These are phyloP conservation scores for Todiramphus saurophagus DNA, from an alignment of 2,113 vertebrate species.

Conservation along the genomic window DNA sequence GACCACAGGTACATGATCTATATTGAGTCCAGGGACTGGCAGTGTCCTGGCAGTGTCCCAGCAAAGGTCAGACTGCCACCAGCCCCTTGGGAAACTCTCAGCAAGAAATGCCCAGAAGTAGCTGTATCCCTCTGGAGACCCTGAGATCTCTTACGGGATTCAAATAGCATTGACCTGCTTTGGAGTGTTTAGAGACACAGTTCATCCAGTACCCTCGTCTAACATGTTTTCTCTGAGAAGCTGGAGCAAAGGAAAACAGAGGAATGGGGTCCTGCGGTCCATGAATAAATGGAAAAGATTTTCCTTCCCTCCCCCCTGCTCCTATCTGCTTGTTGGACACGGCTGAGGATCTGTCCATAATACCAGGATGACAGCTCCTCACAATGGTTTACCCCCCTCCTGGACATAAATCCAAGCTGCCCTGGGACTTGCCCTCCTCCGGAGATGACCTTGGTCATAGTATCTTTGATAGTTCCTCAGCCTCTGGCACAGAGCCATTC, in stretches of 20 bases:
- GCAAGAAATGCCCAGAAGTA: background rate
- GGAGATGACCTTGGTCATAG: background rate
- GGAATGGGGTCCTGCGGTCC: background rate
- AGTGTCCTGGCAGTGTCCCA: background rate
- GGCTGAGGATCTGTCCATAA: background rate
- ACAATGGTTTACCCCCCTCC: background rate
- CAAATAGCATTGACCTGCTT: background rate
- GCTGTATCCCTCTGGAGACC: background rate
- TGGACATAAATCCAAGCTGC: constrained; percentile 17
- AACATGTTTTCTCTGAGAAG: background rate
- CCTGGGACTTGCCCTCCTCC: background rate
- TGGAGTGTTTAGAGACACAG: background rate
- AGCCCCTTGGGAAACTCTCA: background rate
- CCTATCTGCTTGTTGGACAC: background rate
- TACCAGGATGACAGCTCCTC: background rate
- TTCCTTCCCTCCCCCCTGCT: background rate
- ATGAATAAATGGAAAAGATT: background rate
- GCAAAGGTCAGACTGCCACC: background rate
- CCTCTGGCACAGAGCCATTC: background rate
- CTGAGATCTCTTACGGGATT: background rate
- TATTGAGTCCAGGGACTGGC: background rate
- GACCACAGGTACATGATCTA: background rate
- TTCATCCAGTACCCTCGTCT: background rate
- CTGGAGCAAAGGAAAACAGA: background rate
- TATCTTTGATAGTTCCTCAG: constrained; percentile 4